A percentile compares a stretch with the other conserved stretches of the same genome.
Conservation (phyloP, 2,888 invertebrate genomes). For the Leptinotarsa haldemani region DNA sequence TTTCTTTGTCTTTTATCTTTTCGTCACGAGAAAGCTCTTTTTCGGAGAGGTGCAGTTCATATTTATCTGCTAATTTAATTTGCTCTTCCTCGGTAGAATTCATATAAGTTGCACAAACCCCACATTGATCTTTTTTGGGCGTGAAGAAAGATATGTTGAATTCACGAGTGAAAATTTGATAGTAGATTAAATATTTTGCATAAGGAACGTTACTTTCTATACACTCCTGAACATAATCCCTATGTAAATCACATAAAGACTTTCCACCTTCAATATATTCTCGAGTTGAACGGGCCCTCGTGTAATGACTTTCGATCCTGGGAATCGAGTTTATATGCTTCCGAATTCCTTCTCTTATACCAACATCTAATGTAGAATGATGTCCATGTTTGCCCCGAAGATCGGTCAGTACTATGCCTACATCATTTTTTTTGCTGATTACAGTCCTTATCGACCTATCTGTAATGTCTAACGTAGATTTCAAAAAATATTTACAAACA, state of each 20-base stretch:
- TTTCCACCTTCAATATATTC: conserved; percentile 31
- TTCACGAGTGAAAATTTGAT: conserved; percentile 22
- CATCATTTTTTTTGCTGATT: not conserved
- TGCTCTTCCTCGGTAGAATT: not conserved
- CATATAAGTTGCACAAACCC: conserved; percentile 19
- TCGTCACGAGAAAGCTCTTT: too few species aligned
- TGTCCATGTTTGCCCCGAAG: conserved; percentile 8
- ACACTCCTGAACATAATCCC: conserved; percentile 26
- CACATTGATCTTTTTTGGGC: conserved; percentile 24
- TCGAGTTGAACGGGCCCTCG: conserved; percentile 1
- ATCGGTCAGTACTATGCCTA: not conserved
- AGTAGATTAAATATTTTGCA: conserved; percentile 25
- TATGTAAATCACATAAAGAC: conserved; percentile 20
- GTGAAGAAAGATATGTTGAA: conserved; percentile 18
- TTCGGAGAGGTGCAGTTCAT: too few species aligned
- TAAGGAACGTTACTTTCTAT: conserved; percentile 9
- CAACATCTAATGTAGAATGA: conserved; percentile 9
- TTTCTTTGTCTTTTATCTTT: too few species aligned
- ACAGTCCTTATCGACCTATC: conserved; percentile 28
- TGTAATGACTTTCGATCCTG: conserved; percentile 9
- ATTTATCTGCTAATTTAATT: too few species aligned
- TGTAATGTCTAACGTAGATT: conserved; percentile 22
- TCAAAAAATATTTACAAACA: conserved; percentile 26
- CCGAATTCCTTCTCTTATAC: not conserved
- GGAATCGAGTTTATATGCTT: conserved; percentile 14